Evolutionary conservation across 2,888 invertebrate genomes (phyloP), one percentile per base, ranked within the genome.

Genomic region (Uropetala carovei): DNA sequence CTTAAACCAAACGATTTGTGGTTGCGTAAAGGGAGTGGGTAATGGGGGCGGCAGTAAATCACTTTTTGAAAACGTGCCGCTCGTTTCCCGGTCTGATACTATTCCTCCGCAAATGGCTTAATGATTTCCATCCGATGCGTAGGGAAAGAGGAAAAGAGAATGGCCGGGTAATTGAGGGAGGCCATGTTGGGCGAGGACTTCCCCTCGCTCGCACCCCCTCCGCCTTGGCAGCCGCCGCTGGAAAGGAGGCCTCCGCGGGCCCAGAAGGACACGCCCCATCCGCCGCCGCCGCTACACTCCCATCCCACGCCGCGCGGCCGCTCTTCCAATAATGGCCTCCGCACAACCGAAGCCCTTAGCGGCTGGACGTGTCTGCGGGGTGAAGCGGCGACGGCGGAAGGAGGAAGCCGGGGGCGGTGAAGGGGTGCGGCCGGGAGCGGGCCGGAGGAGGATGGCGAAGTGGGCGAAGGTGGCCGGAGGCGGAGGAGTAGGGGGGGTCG

Each of bases 391-490:
- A 5, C 60, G 75, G 75, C 60, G 75, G 75, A 75, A 75, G 22
- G 75, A 75, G 75, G 75, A 75, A 75, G 75, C 75, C 75, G 75
- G 75, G 75, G 75, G 75, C 75, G 27, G 75, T 75, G 75, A 75
- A 75, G 75, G 75, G 75, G 75, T 75, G 75, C 75, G 75, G 75
- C 27, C 27, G 75, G 75, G 22, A 27, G 75, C 27, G 75, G 43
- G 43, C 5, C 43, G 27, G 75, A 75, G 27, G 75, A 27, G 75
- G 75, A 27, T 27, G 75, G 75, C 43, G 75, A 27, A 22, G 75
- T 27, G 27, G 75, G 22, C 22, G 27, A 75, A 22, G 75, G 75
- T 22, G 22, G 75, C 75, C 22, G 75, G 22, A 27, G 75, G 75
- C 75, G 75, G 75, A 27, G 75, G 75, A 27, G n/a, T n/a, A 27